Conservation (phyloP, 2,888 invertebrate species). For the Myopa testacea region DNA sequence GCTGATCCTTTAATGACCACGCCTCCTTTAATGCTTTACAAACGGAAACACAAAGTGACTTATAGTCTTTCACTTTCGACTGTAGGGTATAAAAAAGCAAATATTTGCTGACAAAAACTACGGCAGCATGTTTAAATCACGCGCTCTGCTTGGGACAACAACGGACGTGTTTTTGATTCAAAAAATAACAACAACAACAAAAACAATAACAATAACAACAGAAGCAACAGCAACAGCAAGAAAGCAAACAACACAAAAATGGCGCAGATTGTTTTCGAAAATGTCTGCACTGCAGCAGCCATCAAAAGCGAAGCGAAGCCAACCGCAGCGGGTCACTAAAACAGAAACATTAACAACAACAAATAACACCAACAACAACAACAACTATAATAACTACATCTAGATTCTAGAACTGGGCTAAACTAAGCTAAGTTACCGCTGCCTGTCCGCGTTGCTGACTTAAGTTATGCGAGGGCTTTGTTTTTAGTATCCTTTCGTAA, state of each 20-base stretch:
- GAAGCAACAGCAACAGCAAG: neutral
- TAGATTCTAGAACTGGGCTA: neutral
- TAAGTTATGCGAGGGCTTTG: neutral
- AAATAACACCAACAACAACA: neutral
- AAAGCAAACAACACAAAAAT: neutral
- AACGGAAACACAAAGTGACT: too few species aligned
- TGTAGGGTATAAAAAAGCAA: neutral
- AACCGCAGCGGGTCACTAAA: conserved; percentile 1
- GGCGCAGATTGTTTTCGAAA: conserved; percentile 14
- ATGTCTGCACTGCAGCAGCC: conserved; percentile 32
- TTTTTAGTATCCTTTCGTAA: neutral
- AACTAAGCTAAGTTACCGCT: neutral
- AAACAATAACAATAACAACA: too few species aligned
- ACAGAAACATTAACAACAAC: neutral
- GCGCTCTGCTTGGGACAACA: conserved; percentile 17
- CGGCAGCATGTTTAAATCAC: conserved; percentile 14
- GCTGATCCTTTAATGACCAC: too few species aligned
- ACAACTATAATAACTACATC: neutral
- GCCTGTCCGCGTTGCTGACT: neutral
- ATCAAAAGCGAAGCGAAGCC: conserved; percentile 4
- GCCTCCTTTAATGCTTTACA: too few species aligned
- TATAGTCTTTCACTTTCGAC: too few species aligned
- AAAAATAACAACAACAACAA: neutral
- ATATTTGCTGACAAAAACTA: neutral
- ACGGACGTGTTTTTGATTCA: neutral